Conservation (phyloP, 2,113 vertebrate genomes). For the Lamprotornis superbus region DNA sequence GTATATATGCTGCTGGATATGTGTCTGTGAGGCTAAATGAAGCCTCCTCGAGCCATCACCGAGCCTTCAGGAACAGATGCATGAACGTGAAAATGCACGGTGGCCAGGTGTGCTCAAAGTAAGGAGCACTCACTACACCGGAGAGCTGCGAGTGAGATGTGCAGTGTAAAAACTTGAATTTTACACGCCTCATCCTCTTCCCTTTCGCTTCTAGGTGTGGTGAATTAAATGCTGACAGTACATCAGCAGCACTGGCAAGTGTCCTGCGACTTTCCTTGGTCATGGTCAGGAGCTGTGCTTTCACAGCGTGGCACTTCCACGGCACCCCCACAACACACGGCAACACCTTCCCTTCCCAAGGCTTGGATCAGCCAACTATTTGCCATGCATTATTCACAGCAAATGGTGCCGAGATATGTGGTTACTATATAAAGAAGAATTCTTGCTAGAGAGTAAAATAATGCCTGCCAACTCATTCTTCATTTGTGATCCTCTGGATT, state of each 20-base stretch:
- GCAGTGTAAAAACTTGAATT: neutral
- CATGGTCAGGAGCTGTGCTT: accelerated
- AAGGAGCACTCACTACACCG: accelerated
- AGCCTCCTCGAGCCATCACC: neutral
- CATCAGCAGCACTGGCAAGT: neutral
- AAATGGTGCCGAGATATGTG: neutral
- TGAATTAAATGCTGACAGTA: neutral
- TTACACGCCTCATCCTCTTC: neutral
- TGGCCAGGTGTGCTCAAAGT: neutral
- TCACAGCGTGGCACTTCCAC: accelerated
- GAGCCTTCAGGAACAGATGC: neutral
- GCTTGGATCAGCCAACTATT: neutral
- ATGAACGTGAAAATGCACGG: neutral
- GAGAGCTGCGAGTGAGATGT: neutral
- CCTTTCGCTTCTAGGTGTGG: neutral
- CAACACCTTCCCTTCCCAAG: neutral
- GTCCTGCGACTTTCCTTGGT: neutral
- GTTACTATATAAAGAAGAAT: neutral
- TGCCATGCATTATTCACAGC: neutral
- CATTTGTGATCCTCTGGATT: neutral
- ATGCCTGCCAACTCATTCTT: neutral
- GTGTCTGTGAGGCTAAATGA: neutral
- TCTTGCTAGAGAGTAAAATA: neutral
- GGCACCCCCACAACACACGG: neutral
- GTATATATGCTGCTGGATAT: neutral